These are phyloP conservation scores for Hydroisotoma schaefferi DNA, from an alignment of 2,888 invertebrate genomes.

Conservation along the genomic window DNA sequence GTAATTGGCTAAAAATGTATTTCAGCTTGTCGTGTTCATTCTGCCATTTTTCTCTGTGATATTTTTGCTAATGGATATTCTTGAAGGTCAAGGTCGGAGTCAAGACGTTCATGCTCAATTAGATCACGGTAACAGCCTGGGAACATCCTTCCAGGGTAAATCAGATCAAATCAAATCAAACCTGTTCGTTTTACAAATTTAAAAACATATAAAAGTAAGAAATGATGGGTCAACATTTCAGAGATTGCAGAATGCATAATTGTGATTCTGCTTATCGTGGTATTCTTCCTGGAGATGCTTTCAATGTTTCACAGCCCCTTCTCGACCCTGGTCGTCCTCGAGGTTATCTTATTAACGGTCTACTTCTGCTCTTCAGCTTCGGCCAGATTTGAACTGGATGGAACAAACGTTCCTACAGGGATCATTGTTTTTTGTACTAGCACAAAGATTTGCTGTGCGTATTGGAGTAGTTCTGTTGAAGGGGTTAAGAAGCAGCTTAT, in stretches of 20 bases:
- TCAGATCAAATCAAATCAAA: neutral
- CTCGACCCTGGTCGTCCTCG: neutral
- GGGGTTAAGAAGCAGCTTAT: neutral
- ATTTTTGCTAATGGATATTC: slow-evolving; percentile 11
- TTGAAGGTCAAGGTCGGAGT: slow-evolving; percentile 3
- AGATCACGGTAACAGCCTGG: too few relatives aligned
- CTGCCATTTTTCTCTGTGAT: slow-evolving; percentile 12
- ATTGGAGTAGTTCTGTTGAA: neutral
- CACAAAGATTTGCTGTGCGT: neutral
- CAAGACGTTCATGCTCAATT: too few relatives aligned
- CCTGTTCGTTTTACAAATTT: too few relatives aligned
- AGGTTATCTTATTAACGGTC: neutral
- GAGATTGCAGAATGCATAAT: neutral
- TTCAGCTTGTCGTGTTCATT: slow-evolving; percentile 1
- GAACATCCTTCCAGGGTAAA: neutral
- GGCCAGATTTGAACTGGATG: neutral
- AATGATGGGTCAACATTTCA: neutral
- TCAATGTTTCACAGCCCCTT: slow-evolving; percentile 2
- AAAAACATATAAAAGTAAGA: too few relatives aligned
- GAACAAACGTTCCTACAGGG: neutral
- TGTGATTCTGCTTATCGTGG: neutral
- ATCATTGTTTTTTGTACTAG: neutral
- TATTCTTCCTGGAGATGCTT: slow-evolving; percentile 4
- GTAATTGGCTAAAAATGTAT: neutral
- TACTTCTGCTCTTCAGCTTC: neutral